Conservation (phyloP, 2,113 vertebrate species). For the Sturnus vulgaris region DNA sequence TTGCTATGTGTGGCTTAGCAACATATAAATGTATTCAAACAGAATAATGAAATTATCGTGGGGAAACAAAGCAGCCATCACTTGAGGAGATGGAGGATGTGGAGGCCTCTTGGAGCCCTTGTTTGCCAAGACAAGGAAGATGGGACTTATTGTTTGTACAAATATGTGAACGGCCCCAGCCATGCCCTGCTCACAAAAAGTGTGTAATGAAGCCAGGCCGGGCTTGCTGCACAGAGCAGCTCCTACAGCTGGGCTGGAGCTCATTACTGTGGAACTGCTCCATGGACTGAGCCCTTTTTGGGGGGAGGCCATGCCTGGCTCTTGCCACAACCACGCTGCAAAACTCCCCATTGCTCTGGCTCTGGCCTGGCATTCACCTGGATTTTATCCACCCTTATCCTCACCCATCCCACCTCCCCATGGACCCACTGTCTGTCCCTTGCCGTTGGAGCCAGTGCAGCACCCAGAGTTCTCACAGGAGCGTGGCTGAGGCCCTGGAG, state of each 20-base stretch:
- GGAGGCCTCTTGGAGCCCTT: conserved; percentile 62
- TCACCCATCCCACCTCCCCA: neutral
- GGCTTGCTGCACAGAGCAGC: neutral
- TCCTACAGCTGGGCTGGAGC: conserved; percentile 14
- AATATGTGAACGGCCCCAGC: conserved; percentile 29
- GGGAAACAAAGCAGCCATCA: conserved; percentile 70
- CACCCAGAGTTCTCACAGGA: neutral
- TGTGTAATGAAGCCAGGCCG: conserved; percentile 13
- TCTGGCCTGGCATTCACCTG: neutral
- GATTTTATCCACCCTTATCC: neutral
- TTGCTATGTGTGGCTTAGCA: conserved; percentile 72
- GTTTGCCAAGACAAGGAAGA: conserved; percentile 62
- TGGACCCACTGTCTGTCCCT: rapidly evolving
- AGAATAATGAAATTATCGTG: conserved; percentile 71
- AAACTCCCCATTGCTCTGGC: neutral
- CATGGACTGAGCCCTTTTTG: neutral
- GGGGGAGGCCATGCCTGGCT: neutral
- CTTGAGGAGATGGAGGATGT: conserved; percentile 57
- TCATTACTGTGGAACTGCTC: neutral
- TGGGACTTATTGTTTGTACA: conserved; percentile 59
- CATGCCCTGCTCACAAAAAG: conserved; percentile 25
- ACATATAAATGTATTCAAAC: conserved; percentile 68
- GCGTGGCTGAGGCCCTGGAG: neutral
- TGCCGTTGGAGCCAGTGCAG: rapidly evolving
- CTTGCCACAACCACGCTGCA: rapidly evolving